A percentile compares a stretch with the other conserved stretches of the same genome.
These are phyloP conservation scores for Hycleus phaleratus DNA, from an alignment of 1,140 invertebrate species.

Conservation along the genomic window DNA sequence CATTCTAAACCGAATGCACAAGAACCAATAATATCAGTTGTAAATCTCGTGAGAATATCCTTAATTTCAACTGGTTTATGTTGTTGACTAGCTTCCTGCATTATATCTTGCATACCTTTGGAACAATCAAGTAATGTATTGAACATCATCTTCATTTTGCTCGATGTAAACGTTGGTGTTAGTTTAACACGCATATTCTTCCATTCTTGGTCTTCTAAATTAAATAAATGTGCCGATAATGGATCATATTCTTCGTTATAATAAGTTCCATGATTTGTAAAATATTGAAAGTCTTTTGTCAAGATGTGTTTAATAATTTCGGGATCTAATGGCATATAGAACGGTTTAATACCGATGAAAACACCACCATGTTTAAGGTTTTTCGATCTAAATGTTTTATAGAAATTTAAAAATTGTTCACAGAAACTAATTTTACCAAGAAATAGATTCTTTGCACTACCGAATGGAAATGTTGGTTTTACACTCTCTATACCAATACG, in stretches of 20 bases:
- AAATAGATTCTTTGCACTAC: constrained; percentile 26
- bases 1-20: constrained; percentile 55
- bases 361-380: constrained; percentile 32
- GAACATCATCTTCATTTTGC: constrained; percentile 47
- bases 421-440: constrained; percentile 14
- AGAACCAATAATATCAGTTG: constrained; percentile 54
- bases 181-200: constrained; percentile 42
- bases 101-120: constrained; percentile 36
- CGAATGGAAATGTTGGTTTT: constrained; percentile 31
- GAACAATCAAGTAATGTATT: constrained; percentile 37
- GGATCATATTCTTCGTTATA: constrained; percentile 46
- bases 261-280: constrained; percentile 48
- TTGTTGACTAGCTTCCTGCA: constrained; percentile 23
- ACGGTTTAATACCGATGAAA: constrained; percentile 22
- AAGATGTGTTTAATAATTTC: constrained; percentile 50
- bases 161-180: constrained; percentile 44
- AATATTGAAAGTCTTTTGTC: constrained; percentile 52
- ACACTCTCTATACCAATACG: constrained; percentile 21
- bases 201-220: constrained; percentile 44
- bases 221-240: constrained; percentile 46
- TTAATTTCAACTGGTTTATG: constrained; percentile 44
- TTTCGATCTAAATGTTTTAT: constrained; percentile 19
- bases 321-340: constrained; percentile 27
- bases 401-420: constrained; percentile 25
- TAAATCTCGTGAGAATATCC: constrained; percentile 50